Evolutionary conservation across 2,113 vertebrate species (phyloP).

Genomic region (Protobothrops flavoviridis): DNA sequence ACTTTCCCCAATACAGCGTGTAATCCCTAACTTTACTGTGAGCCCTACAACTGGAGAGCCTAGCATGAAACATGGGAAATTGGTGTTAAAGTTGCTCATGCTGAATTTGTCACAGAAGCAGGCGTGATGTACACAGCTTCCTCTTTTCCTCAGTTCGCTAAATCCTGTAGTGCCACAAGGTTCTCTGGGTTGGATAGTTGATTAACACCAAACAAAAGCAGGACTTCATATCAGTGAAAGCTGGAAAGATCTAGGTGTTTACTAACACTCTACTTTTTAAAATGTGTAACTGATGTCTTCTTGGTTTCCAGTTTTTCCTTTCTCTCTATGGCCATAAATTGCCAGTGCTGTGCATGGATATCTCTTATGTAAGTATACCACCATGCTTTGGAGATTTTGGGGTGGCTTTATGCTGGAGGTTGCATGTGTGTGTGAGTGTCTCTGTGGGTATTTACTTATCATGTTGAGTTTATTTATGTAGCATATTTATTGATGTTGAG

Average conservation of each 20-base stretch:
- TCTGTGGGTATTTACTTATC: not conserved
- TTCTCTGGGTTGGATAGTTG: not conserved
- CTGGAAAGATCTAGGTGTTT: slow-evolving; percentile 1
- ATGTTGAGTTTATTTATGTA: not conserved
- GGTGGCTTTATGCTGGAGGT: not conserved
- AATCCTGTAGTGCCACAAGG: not conserved
- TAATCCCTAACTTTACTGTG: not conserved
- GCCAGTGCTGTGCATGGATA: slow-evolving; percentile 95
- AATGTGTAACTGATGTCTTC: not conserved
- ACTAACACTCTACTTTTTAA: not conserved
- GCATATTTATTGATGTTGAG: not conserved
- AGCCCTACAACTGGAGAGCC: not conserved
- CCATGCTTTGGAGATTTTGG: not conserved
- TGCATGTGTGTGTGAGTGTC: not conserved
- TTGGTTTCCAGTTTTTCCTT: slow-evolving; percentile 85
- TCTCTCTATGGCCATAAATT: slow-evolving; percentile 97
- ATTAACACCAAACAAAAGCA: not conserved
- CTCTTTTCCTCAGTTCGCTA: not conserved
- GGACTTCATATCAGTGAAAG: not conserved
- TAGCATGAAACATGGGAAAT: not conserved
- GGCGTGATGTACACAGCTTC: not conserved
- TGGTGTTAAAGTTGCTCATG: not conserved
- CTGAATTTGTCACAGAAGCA: not conserved
- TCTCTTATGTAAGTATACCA: slow-evolving; percentile 87
- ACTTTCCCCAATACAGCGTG: not conserved